phyloP scores from a whole-genome alignment of 2,888 invertebrate species.

The Perizoma affinitatum region DNA sequence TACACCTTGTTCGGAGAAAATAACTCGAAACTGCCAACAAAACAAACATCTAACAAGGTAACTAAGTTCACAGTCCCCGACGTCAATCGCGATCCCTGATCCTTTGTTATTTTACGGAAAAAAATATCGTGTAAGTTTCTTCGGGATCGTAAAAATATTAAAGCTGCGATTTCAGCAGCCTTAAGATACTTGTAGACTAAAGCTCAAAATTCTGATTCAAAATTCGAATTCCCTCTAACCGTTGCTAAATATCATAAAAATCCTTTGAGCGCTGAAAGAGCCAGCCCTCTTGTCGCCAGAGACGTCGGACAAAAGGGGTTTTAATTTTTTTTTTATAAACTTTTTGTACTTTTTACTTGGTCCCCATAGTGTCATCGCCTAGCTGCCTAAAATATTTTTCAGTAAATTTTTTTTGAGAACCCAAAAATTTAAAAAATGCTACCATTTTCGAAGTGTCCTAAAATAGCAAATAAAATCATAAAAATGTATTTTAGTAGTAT shows the following conservation, averaged over 20 bases:
- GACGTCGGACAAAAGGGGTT: too few relatives aligned
- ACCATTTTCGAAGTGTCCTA: too few relatives aligned
- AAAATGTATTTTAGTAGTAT: too few relatives aligned
- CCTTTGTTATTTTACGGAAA: slow-evolving; percentile 36
- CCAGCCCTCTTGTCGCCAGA: too few relatives aligned
- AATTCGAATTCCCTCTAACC: background rate
- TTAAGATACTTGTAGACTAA: slow-evolving; percentile 23
- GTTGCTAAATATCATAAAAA: background rate
- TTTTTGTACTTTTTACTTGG: too few relatives aligned
- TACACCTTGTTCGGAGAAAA: slow-evolving; percentile 24
- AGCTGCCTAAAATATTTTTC: too few relatives aligned
- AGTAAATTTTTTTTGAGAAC: too few relatives aligned
- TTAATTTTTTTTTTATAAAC: too few relatives aligned
- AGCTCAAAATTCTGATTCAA: background rate
- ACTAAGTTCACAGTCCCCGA: slow-evolving; percentile 34
- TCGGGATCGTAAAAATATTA: slow-evolving; percentile 35
- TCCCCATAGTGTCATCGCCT: too few relatives aligned
- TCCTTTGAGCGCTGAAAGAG: too few relatives aligned
- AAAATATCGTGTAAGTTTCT: slow-evolving; percentile 38
- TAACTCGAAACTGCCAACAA: slow-evolving; percentile 26
- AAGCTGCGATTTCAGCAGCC: slow-evolving; percentile 25
- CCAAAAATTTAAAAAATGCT: too few relatives aligned
- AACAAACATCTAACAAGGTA: slow-evolving; percentile 38
- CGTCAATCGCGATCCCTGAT: slow-evolving; percentile 36
- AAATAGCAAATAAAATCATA: too few relatives aligned